Evolutionary conservation across 1,140 invertebrate genomes (phyloP).

Genomic region (Leptinotarsa undecemlineata): DNA sequence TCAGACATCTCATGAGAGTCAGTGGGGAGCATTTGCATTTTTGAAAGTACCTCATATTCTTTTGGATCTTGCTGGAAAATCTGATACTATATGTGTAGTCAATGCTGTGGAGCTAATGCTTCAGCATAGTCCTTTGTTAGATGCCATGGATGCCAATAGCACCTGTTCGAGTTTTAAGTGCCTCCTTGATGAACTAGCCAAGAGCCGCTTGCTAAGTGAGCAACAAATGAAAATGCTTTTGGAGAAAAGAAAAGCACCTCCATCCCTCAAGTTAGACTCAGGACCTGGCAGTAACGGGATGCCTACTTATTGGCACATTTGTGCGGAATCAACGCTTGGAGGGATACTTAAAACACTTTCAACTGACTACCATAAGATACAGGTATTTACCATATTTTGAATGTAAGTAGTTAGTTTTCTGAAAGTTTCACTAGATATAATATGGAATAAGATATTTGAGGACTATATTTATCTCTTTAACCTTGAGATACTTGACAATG

Average conservation of each 20-base stretch:
- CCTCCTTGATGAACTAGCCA: constrained; percentile 79
- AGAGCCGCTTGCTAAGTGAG: constrained; percentile 79
- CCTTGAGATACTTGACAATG: too few relatives aligned
- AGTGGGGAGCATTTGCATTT: constrained; percentile 93
- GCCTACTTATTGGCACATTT: constrained; percentile 67
- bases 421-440: too few relatives aligned
- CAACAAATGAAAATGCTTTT: constrained; percentile 73
- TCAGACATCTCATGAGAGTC: constrained; percentile 73
- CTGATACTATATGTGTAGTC: constrained; percentile 59
- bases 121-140: constrained; percentile 71
- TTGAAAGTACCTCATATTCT: constrained; percentile 85
- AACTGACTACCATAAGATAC: constrained; percentile 86
- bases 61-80: constrained; percentile 67
- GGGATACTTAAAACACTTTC: constrained; percentile 87
- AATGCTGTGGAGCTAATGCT: constrained; percentile 82
- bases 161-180: constrained; percentile 86
- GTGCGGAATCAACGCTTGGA: constrained; percentile 84
- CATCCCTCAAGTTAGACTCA: constrained; percentile 46
- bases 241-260: constrained; percentile 63
- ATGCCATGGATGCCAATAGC: constrained; percentile 86
- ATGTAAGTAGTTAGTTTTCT: too few relatives aligned
- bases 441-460: too few relatives aligned
- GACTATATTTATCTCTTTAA: too few relatives aligned
- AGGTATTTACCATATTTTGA: constrained; percentile 55
- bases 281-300: constrained; percentile 62